phyloP scores from a whole-genome alignment of 2,113 vertebrate species.

The Vidua macroura region DNA sequence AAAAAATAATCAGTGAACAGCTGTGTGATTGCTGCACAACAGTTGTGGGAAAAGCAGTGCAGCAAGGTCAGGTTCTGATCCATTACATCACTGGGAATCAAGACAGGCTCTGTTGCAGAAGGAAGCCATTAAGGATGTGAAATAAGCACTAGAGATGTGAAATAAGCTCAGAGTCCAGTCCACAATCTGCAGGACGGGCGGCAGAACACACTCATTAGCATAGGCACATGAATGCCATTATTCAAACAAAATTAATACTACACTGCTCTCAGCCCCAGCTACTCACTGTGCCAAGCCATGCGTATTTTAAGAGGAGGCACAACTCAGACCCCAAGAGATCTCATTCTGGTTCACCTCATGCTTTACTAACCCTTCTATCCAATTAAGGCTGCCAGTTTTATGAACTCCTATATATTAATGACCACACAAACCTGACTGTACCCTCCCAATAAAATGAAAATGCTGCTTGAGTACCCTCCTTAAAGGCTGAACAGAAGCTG shows the following conservation, averaged over 20 bases:
- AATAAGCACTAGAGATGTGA: not conserved
- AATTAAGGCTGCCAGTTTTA: not conserved
- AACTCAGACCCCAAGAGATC: slow-evolving; percentile 3
- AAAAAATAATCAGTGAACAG: not conserved
- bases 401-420: not conserved
- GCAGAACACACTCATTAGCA: not conserved
- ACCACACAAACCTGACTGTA: not conserved
- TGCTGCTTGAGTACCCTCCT: not conserved
- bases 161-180: not conserved
- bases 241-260: not conserved
- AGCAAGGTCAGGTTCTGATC: not conserved
- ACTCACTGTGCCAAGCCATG: not conserved
- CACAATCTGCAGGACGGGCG: not conserved
- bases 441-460: not conserved
- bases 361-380: not conserved
- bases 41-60: not conserved
- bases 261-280: not conserved
- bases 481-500: not conserved
- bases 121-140: not conserved
- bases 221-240: not conserved
- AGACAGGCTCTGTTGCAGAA: not conserved
- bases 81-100: not conserved
- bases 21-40: not conserved
- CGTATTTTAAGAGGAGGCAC: not conserved
- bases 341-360: slow-evolving; percentile 25